These are phyloP conservation scores for Phymorhynchus buccinoides DNA, from an alignment of 1,140 invertebrate genomes.

Conservation along the genomic window DNA sequence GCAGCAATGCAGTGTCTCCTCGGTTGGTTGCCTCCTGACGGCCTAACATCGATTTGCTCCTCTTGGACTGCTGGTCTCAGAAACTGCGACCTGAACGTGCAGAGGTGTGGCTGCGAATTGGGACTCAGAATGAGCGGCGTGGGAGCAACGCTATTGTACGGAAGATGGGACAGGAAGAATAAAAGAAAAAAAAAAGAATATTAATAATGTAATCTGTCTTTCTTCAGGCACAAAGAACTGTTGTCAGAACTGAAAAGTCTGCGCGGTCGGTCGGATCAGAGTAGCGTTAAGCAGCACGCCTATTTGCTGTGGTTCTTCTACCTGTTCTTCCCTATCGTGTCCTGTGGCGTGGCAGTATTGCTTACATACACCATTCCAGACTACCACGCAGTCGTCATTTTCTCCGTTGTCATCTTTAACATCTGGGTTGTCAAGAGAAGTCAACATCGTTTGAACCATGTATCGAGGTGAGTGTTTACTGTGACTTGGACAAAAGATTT, in stretches of 20 bases:
- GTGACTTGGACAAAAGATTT: neutral
- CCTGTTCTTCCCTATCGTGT: conserved; percentile 53
- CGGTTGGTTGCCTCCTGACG: no score
- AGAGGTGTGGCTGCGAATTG: no score
- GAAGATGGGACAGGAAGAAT: no score
- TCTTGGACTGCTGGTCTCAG: no score
- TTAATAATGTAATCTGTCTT: conserved; percentile 10
- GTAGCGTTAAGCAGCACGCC: conserved; percentile 41
- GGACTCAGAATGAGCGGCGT: no score
- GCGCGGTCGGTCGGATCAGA: conserved; percentile 29
- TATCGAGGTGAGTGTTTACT: conserved; percentile 56
- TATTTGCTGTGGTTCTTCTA: conserved; percentile 57
- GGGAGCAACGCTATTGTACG: no score
- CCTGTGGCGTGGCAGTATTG: conserved; percentile 46
- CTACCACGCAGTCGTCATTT: conserved; percentile 54
- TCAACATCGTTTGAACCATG: conserved; percentile 60
- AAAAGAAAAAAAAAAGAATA: no score
- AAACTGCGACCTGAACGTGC: no score
- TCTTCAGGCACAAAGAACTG: conserved; percentile 58
- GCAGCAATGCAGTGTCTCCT: no score
- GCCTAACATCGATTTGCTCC: no score
- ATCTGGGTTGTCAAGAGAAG: neutral
- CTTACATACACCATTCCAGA: conserved; percentile 36
- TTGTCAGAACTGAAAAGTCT: conserved; percentile 48
- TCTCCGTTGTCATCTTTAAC: conserved; percentile 27